Percentiles rank a stretch among this genome's conserved stretches.
Conservation (phyloP, 2,113 vertebrate genomes). For the Hirundichthys speculiger region DNA sequence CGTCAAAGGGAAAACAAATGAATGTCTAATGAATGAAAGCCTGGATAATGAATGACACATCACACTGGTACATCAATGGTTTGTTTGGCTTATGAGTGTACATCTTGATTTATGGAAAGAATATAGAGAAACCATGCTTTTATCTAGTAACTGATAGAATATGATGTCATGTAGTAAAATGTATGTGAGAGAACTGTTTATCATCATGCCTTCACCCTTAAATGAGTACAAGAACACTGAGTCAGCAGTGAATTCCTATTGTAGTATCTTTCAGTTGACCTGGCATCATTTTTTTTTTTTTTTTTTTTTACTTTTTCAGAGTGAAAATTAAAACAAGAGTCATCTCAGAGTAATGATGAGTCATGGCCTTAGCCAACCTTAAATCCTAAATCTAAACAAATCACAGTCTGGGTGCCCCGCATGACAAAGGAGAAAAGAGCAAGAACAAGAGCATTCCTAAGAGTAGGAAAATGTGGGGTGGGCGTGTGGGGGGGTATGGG, state of each 20-base stretch:
- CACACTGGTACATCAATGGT: constrained; percentile 48
- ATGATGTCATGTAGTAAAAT: constrained; percentile 20
- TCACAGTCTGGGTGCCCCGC: constrained; percentile 70
- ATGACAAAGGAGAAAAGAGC: constrained; percentile 77
- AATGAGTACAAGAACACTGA: constrained; percentile 8
- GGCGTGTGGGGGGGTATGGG: constrained; percentile 4
- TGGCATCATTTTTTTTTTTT: constrained; percentile 28
- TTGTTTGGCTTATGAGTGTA: constrained; percentile 71
- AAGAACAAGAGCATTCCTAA: constrained; percentile 85
- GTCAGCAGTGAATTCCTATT: constrained; percentile 21
- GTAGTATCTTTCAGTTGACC: constrained; percentile 27
- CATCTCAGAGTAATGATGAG: constrained; percentile 80
- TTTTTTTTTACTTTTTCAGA: constrained; percentile 41
- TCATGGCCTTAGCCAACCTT: constrained; percentile 76
- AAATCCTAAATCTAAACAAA: constrained; percentile 81
- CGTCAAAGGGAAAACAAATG: constrained; percentile 69
- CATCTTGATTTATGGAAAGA: constrained; percentile 48
- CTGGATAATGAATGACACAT: constrained; percentile 66
- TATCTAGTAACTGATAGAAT: constrained; percentile 32
- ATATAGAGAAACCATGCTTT: constrained; percentile 37
- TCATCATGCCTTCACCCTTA: constrained; percentile 16
- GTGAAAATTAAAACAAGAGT: constrained; percentile 72
- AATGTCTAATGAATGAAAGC: constrained; percentile 70
- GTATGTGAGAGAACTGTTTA: constrained; percentile 9
- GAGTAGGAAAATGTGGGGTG: constrained; percentile 67